A percentile compares a stretch with the other conserved stretches of the same genome.
Evolutionary conservation across 2,888 invertebrate species (phyloP).

Genomic region (Mesorhabditis spiculigera): DNA sequence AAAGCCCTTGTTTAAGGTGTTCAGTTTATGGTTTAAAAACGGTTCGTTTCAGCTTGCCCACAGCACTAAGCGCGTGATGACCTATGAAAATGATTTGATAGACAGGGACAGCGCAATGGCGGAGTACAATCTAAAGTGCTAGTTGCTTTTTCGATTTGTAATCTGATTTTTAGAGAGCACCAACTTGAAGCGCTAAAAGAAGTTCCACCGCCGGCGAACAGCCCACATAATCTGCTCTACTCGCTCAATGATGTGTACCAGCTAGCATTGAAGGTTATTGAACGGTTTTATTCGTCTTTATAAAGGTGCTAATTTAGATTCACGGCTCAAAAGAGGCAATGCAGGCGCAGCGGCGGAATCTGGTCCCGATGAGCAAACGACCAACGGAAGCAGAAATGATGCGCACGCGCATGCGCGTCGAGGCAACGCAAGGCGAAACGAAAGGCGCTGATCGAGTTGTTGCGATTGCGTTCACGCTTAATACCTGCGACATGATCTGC

Average conservation of each 20-base stretch:
- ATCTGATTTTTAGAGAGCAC: background rate
- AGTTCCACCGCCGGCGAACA: conserved; percentile 11
- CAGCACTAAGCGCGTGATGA: background rate
- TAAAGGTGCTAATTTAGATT: conserved; percentile 15
- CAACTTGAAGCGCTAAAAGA: background rate
- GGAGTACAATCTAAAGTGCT: conserved; percentile 36
- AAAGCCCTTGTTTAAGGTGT: background rate
- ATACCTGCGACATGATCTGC: conserved; percentile 43
- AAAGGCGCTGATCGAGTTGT: conserved; percentile 52
- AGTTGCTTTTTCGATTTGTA: background rate
- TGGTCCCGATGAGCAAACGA: conserved; percentile 39
- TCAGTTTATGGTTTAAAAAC: background rate
- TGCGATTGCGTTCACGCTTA: conserved; percentile 48
- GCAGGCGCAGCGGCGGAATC: conserved; percentile 33
- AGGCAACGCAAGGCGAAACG: conserved; percentile 15
- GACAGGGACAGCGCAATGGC: conserved; percentile 42
- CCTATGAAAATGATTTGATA: conserved; percentile 44
- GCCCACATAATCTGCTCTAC: conserved; percentile 22
- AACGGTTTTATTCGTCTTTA: no score
- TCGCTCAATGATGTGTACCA: conserved; percentile 41
- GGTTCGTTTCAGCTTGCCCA: background rate
- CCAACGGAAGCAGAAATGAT: conserved; percentile 38
- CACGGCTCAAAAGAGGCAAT: conserved; percentile 42
- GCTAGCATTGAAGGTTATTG: conserved; percentile 27
- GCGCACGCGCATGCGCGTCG: conserved; percentile 48